Base-by-base conservation (phyloP, 2,888 invertebrate species). In the Chydorus sphaericus region DNA sequence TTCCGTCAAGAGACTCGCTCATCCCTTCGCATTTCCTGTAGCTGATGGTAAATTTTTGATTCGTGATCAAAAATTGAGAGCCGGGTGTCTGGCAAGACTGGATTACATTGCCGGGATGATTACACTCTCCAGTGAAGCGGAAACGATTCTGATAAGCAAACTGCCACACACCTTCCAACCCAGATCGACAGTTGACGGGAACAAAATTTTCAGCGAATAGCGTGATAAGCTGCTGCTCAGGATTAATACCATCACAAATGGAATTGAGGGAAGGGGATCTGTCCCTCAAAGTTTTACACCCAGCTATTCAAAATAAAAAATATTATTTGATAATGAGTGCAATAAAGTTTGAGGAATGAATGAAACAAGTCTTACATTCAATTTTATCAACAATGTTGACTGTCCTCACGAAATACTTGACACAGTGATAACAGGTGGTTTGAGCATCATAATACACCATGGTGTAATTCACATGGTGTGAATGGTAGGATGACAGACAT, bases 1-100 rank as follows among this genome's bases (percentile, higher is more conserved):
- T 73, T 69, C 89, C 91, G 70, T 85, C 86, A 70, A 90, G 88
- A 11, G 90, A 89, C 54, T 84, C 87, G 16, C 84, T 81, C 88
- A 91, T 90, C 59, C 88, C 89, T 56, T 80, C 76, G 67, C 96
- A 96, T 64, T 83, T 82, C 62, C 86, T 84, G 68, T 93, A 96
- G 1, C 90, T 90, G 61, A 96, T 91, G 64, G 89, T 88, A 66
- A 96, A 94, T 69, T 94, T 93, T 69, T 94, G 92, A 73, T 96
- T 96, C 53, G 92, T 90, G 62, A 94, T 93, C 60, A 93, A 76
- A 70, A 92, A 96, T 68, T 92, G 89, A 11, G 92, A 91, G 58
- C 96, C 96, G 3, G 94, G 90, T 20, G 88, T 88, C 72, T 96
- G 96, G 68, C 96, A 96, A 0, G 94, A 93, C 64, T 81, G 80